Evolutionary conservation across 2,888 invertebrate genomes (phyloP), one percentile per base, ranked within the genome.

Genomic region (Rhagophthalmus giganteus): DNA sequence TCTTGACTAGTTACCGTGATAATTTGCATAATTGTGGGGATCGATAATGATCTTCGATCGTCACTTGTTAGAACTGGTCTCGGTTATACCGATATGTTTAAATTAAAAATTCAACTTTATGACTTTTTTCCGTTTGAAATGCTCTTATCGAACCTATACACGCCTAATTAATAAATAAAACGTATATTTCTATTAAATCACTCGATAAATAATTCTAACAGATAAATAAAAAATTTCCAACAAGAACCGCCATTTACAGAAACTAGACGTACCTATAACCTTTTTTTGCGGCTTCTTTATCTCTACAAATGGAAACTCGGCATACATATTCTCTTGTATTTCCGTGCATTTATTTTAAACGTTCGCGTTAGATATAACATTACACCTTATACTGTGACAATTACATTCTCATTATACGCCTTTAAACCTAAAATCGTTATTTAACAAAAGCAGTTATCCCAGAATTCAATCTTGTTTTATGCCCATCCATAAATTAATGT

Each of bases 11-110:
- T 49, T 58, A 59, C 59, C 54, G 57, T 46, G 47, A 54, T 55
- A 30, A 58, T 61, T 61, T 55, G 61, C 61, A 61, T 61, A 61
- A 56, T 58, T 59, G 58, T 41, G 51, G 39, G 34, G 37, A 44
- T 24, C 31, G 58, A 58, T 60, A 60, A 58, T 44, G 45, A 56
- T 60, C 58, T 49, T 15, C 2, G 39, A 47, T 39, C 39, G 39
- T 30, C 32, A 47, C 38, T 31, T 32, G 32, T 46, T 46, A 46
- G 44, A 44, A 13, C 27, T 41, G 7, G 26, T 20, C 24, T 30
- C 27, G 15, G n/a, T n/a, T n/a, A n/a, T n/a, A n/a, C 9, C 8
- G 41, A 32, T 34, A 12, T 34, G 7, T 27, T 27, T 11, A 15
- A 26, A 30, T 16, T 27, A 38, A 41, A 31, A 32, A 32, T 28